Evolutionary conservation across 2,888 invertebrate genomes (phyloP).

Genomic region (Pseudococcus viburni): DNA sequence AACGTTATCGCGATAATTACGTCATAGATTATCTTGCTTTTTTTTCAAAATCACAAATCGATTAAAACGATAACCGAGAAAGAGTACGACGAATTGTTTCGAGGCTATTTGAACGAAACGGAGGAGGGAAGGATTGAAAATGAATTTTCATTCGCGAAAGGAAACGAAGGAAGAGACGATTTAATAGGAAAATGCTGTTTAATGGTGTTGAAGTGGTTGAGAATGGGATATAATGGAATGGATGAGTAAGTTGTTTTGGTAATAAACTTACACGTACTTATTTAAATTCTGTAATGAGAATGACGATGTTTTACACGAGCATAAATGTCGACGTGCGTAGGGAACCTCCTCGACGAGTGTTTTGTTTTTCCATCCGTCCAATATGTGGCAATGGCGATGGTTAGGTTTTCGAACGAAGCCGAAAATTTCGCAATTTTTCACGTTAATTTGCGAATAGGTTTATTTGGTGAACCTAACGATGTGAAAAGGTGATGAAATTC

Average conservation of each 20-base stretch:
- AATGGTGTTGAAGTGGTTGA: not conserved
- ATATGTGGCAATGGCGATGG: not conserved
- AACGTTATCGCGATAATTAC: not conserved
- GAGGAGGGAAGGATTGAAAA: not conserved
- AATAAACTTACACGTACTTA: not conserved
- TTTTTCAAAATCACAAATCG: constrained; percentile 18
- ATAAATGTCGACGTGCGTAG: not conserved
- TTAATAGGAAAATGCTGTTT: not conserved
- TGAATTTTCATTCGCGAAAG: not conserved
- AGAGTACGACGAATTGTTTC: not conserved
- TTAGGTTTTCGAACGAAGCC: not conserved
- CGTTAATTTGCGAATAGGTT: not conserved
- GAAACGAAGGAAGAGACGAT: not conserved
- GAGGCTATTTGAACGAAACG: not conserved
- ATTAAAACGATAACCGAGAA: not conserved
- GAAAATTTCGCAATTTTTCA: constrained; percentile 8
- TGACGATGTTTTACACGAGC: not conserved
- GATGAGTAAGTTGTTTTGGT: not conserved
- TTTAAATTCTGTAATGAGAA: not conserved
- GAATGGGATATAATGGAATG: not conserved
- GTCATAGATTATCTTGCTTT: not conserved
- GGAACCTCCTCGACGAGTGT: not conserved
- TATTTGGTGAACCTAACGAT: not conserved
- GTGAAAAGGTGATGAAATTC: not conserved
- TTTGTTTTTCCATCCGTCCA: not conserved